A percentile compares a stretch with the other conserved stretches of the same genome.
Conservation (phyloP, 2,113 vertebrate genomes). For the Corythaixoides concolor region DNA sequence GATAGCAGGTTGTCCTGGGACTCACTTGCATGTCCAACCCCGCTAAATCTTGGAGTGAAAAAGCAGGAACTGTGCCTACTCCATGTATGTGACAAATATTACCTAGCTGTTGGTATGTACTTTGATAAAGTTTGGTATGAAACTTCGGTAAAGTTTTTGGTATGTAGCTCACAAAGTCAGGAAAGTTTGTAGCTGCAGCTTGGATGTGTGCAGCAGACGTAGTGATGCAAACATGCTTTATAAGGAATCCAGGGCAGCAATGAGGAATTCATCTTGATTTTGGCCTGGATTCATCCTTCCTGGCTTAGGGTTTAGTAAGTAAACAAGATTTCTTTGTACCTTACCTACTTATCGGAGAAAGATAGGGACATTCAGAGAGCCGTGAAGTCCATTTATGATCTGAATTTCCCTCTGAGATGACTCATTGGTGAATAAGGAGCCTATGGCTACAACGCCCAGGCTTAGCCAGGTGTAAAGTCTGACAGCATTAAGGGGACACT, state of each 20-base stretch:
- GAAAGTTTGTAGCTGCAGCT: neutral
- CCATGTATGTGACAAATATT: neutral
- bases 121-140: neutral
- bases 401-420: neutral
- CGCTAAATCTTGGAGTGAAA: neutral
- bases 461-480: neutral
- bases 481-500: neutral
- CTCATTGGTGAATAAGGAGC: neutral
- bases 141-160: neutral
- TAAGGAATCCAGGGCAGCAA: neutral
- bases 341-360: neutral
- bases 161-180: neutral
- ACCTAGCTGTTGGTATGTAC: neutral
- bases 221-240: neutral
- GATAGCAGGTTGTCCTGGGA: neutral
- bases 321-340: neutral
- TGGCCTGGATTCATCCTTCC: neutral
- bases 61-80: neutral
- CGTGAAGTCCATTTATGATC: neutral
- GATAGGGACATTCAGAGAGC: neutral
- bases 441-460: neutral
- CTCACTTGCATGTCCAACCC: neutral
- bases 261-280: neutral
- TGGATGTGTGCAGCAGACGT: neutral
- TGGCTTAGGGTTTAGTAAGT: neutral